Base-by-base conservation (phyloP, 2,888 invertebrate species). In the Rotaria macrura region DNA sequence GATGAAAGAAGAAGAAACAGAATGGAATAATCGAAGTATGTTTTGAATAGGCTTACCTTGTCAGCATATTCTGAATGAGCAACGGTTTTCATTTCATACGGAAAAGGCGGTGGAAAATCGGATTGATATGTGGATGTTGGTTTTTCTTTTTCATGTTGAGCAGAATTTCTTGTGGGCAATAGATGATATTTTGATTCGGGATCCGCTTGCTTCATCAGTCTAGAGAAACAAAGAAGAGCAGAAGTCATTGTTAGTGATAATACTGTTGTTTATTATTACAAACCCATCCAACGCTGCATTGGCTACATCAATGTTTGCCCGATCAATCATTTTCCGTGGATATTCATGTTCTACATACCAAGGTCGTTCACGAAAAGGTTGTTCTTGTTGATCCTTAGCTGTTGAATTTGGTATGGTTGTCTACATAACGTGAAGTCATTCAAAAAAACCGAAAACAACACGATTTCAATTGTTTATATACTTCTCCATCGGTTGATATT, bases 61-160 rank as follows among this genome's bases (percentile, higher is more conserved):
- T 79, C 43, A 12, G 79, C 43, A 79, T 79, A 79, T 25, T 79
- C 79, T 5, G 79, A 79, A 79, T 79, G 79, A 43, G 40, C 43
- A 25, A 40, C 79, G 12, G 79, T 79, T 79, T 79, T 79, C 79
- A 79, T 79, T n/a, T 79, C 43, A n/a, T 79, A 79, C n/a, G 79
- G 79, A 79, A 43, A 79, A 9, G 79, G 79, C 43, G 79, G 79
- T 38, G 14, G 23, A 43, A 38, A 79, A 43, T 79, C 79, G 25
- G 43, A n/a, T 12, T 43, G 43, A n/a, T 79, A 79, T 40, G 79
- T 79, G 25, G 79, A 6, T 43, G 25, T n/a, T 25, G 43, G 43
- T 10, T 20, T 25, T 25, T 25, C 43, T 43, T 25, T 2, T 23
- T 20, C 79, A 25, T 43, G 43, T 23, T 38, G 12, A n/a, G 43